These are phyloP conservation scores for Lepilemur septentrionalis DNA, from an alignment of 2,797 vertebrate genomes.

Conservation along the genomic window DNA sequence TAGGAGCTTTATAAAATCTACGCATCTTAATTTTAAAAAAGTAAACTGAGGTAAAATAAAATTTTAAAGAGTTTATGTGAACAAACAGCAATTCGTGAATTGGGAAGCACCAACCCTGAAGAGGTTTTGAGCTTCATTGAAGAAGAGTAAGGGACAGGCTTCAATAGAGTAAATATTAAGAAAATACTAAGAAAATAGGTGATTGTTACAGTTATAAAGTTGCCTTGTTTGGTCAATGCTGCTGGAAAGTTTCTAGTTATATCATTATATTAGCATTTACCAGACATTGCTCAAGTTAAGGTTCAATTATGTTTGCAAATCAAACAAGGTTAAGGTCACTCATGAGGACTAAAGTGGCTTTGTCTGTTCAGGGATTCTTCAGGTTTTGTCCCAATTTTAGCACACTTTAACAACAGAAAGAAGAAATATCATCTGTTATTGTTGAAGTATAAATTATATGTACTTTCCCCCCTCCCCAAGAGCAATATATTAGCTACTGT, in stretches of 20 bases:
- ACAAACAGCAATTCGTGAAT: neutral
- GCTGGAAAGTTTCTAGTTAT: neutral
- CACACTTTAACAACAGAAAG: neutral
- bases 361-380: neutral
- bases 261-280: neutral
- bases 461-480: rapidly evolving
- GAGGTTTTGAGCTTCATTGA: neutral
- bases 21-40: neutral
- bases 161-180: neutral
- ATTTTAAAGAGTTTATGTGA: neutral
- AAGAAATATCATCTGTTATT: neutral
- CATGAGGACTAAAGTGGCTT: neutral
- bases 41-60: neutral
- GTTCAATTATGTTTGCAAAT: neutral
- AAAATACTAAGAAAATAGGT: neutral
- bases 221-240: neutral
- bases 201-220: neutral
- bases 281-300: neutral
- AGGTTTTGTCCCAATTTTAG: neutral
- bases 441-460: neutral
- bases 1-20: neutral
- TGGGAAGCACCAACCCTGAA: neutral
- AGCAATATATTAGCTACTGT: neutral
- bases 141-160: neutral
- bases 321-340: neutral